Evolutionary conservation across 2,113 vertebrate genomes (phyloP).

Genomic region (Ochotona princeps): DNA sequence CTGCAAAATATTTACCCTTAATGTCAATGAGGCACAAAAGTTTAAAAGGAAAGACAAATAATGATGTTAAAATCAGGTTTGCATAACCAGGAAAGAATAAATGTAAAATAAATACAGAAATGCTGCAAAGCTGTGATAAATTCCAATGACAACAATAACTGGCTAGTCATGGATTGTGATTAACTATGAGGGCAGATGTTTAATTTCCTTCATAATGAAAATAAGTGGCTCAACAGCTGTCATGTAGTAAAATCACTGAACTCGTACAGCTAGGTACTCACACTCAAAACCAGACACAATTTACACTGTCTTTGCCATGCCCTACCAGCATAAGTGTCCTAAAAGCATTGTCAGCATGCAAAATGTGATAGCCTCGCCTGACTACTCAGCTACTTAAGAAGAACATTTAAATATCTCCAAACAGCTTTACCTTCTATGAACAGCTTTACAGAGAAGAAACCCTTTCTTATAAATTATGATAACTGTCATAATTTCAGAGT

Average conservation of each 20-base stretch:
- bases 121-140: background rate
- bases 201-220: conserved; percentile 66
- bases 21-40: background rate
- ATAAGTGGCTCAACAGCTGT: conserved; percentile 45
- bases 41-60: background rate
- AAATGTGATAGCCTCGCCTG: background rate
- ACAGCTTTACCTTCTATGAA: conserved; percentile 25
- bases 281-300: background rate
- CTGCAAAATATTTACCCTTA: conserved; percentile 12
- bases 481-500: background rate
- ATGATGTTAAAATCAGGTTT: background rate
- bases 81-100: background rate
- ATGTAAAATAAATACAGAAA: conserved; percentile 39
- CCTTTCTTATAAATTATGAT: background rate
- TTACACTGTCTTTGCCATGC: background rate
- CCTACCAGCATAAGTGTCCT: background rate
- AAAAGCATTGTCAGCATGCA: background rate
- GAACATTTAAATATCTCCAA: conserved; percentile 10
- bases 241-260: conserved; percentile 50
- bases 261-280: background rate
- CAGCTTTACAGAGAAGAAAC: background rate
- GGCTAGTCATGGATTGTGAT: conserved; percentile 26
- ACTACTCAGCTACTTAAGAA: conserved; percentile 20
- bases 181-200: conserved; percentile 58
- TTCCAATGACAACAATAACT: background rate